A percentile compares a stretch with the other conserved stretches of the same genome.
These are phyloP conservation scores for Seriola dumerili DNA, from an alignment of 2,113 vertebrate species.

Conservation along the genomic window DNA sequence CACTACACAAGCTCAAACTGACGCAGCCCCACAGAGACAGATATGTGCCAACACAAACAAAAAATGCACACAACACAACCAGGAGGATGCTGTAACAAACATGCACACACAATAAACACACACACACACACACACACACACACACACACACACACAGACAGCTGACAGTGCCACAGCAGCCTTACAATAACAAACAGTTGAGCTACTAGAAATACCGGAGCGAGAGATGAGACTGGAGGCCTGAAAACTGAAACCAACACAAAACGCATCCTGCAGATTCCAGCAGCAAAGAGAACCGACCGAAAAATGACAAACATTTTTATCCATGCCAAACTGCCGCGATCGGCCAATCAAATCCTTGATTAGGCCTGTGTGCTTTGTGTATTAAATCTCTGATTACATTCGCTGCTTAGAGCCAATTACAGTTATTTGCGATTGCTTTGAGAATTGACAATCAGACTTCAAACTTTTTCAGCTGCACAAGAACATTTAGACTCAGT, in stretches of 20 bases:
- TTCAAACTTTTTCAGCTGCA: background rate
- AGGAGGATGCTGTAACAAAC: slow-evolving; percentile 29
- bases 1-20: slow-evolving; percentile 33
- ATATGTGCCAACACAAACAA: slow-evolving; percentile 38
- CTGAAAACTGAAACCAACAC: slow-evolving; percentile 69
- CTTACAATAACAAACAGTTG: slow-evolving; percentile 81
- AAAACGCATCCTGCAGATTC: slow-evolving; percentile 65
- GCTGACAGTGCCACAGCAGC: slow-evolving; percentile 75
- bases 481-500: background rate
- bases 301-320: slow-evolving; percentile 67
- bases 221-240: slow-evolving; percentile 53
- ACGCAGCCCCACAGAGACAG: slow-evolving; percentile 43
- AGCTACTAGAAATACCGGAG: slow-evolving; percentile 81
- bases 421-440: slow-evolving; percentile 24
- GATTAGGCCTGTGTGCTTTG: slow-evolving; percentile 26
- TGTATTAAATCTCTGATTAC: slow-evolving; percentile 38
- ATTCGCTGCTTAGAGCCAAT: background rate
- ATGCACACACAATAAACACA: background rate
- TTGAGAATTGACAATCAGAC: slow-evolving; percentile 23
- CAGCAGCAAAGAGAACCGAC: slow-evolving; percentile 39
- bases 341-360: slow-evolving; percentile 25
- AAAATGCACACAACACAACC: slow-evolving; percentile 50
- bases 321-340: slow-evolving; percentile 23
- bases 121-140: slow-evolving; percentile 40
- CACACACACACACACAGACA: slow-evolving; percentile 64